Base-by-base conservation (phyloP, 2,888 invertebrate species). In the Acronicta psi region DNA sequence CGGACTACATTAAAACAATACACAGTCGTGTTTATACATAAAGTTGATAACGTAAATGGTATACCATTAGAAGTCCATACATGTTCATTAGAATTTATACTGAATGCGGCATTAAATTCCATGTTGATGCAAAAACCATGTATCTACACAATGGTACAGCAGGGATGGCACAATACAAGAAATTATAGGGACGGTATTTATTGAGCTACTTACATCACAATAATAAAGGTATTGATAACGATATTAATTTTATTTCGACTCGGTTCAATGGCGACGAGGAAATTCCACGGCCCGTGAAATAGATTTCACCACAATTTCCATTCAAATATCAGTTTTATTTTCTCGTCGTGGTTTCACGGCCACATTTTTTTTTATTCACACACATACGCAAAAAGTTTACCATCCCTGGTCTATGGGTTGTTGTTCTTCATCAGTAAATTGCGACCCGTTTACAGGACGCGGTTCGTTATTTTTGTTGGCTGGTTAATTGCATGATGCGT, bases 101-200 rank as follows among this genome's bases (percentile, higher is more conserved):
- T 60, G 59, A 74, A 73, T 49, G 56, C 70, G 73, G 64, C 41
- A 76, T 38, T 69, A 49, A 72, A 69, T 64, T 61, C 64, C 45
- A 23, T 46, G 54, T 52, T 62, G 57, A 66, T 67, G 60, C 51
- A 55, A 76, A 67, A 70, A 67, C 36, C 67, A 70, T 75, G 64
- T 67, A 4, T 20, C 5, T n/a, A 58, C 52, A 56, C 58, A 50
- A 46, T 25, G 36, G 31, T 38, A 47, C 2, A 53, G 20, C 14
- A 40, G 10, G 34, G 46, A 23, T 51, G 2, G n/a, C 34, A n/a
- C 34, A n/a, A 13, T n/a, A 34, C 34, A n/a, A 34, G n/a, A 6
- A 34, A 5, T 34, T 6, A 7, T 34, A 6, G n/a, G n/a, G 0
- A 8, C 13, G 0, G 2, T n/a, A 34, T n/a, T 34, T 5, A 34